phyloP scores from a whole-genome alignment of 92 coral and sea anemone genomes.

The Epizoanthus scotinus region DNA sequence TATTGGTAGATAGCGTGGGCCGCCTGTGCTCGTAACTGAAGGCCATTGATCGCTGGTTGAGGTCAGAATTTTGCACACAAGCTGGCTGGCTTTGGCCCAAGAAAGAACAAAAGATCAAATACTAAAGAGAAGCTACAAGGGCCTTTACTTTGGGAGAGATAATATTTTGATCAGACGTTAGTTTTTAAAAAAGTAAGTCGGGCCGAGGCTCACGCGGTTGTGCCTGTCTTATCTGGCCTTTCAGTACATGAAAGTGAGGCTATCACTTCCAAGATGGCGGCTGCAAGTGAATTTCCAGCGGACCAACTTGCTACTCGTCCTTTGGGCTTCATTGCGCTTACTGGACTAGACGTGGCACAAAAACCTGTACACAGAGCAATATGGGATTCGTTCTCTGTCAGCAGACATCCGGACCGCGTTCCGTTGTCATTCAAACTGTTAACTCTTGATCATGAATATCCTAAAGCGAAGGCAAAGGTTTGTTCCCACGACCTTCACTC shows the following conservation, averaged over 20 bases:
- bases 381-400: conserved; percentile 96
- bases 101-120: too few relatives aligned
- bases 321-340: conserved; percentile 87
- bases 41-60: too few relatives aligned
- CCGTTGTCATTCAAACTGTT: conserved; percentile 83
- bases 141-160: too few relatives aligned
- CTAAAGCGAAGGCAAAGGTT: conserved; percentile 92
- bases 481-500: background rate
- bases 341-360: conserved; percentile 75
- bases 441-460: conserved; percentile 81
- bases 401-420: conserved; percentile 91
- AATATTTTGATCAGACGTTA: too few relatives aligned
- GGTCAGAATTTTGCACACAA: too few relatives aligned
- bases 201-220: too few relatives aligned
- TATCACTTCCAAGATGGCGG: conserved; percentile 85
- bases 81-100: too few relatives aligned
- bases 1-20: too few relatives aligned
- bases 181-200: too few relatives aligned
- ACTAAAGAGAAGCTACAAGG: too few relatives aligned
- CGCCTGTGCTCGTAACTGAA: too few relatives aligned
- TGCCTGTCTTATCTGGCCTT: too few relatives aligned
- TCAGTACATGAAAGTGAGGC: conserved; percentile 11
- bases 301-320: conserved; percentile 97
- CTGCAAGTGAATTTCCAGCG: conserved; percentile 94
- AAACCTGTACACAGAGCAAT: conserved; percentile 87